phyloP scores from a whole-genome alignment of 2,888 invertebrate species.

The Hypsopygia costalis region DNA sequence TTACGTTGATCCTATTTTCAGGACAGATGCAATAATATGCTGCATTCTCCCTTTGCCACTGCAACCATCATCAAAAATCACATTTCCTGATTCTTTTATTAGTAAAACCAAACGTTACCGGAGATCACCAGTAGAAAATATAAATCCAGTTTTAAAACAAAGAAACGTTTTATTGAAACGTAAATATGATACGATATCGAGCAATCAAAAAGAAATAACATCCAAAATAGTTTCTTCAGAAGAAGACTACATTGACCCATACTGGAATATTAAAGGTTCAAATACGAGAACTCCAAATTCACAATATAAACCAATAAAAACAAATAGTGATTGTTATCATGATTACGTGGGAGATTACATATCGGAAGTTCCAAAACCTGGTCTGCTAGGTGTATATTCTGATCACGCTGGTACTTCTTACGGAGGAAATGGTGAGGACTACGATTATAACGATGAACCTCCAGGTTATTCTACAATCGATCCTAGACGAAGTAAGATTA shows the following conservation, averaged over 20 bases:
- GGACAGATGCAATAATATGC: slow-evolving; percentile 33
- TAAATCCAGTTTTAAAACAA: slow-evolving; percentile 40
- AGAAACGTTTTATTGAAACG: slow-evolving; percentile 46
- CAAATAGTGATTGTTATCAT: slow-evolving; percentile 28
- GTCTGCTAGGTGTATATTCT: slow-evolving; percentile 61
- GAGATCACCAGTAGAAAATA: slow-evolving; percentile 30
- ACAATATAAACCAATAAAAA: slow-evolving; percentile 18
- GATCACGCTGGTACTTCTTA: slow-evolving; percentile 42
- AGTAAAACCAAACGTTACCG: slow-evolving; percentile 28
- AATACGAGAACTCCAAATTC: slow-evolving; percentile 32
- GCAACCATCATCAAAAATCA: slow-evolving; percentile 21
- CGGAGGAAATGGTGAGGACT: slow-evolving; percentile 29
- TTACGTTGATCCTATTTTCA: slow-evolving; percentile 19
- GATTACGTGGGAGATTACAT: slow-evolving; percentile 51
- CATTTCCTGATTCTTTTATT: slow-evolving; percentile 28
- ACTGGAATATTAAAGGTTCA: slow-evolving; percentile 61
- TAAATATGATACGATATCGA: slow-evolving; percentile 26
- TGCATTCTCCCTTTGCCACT: slow-evolving; percentile 43
- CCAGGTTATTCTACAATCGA: slow-evolving; percentile 60
- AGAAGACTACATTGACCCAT: slow-evolving; percentile 57
- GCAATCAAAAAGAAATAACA: slow-evolving; percentile 23
- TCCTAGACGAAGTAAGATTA: slow-evolving; percentile 50
- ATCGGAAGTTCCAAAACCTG: slow-evolving; percentile 61
- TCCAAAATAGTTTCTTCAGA: slow-evolving; percentile 37
- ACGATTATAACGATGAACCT: slow-evolving; percentile 35